These are phyloP conservation scores for Sesia bembeciformis DNA, from an alignment of 2,888 invertebrate genomes.

Conservation along the genomic window DNA sequence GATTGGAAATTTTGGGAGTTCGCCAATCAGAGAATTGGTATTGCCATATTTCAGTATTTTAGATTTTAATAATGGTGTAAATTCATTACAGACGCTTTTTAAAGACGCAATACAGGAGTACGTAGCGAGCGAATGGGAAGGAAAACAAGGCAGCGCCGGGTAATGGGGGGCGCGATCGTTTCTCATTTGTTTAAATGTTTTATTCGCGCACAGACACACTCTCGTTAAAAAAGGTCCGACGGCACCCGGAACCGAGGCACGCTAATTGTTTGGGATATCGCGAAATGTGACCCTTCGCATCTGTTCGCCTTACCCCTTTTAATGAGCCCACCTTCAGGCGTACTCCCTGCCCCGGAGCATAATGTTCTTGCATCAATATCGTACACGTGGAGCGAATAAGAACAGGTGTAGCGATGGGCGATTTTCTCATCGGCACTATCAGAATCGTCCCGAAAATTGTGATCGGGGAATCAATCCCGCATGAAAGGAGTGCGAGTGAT, in stretches of 20 bases:
- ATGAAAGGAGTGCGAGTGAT: conserved; percentile 48
- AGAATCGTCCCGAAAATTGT: conserved; percentile 24
- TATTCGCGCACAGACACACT: conserved; percentile 12
- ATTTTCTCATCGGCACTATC: conserved; percentile 14
- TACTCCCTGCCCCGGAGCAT: not conserved
- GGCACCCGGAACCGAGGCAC: conserved; percentile 1
- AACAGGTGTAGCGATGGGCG: not conserved
- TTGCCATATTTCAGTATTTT: no score
- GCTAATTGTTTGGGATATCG: conserved; percentile 24
- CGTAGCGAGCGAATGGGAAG: not conserved
- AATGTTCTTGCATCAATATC: not conserved
- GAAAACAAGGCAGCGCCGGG: not conserved
- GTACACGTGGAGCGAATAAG: not conserved
- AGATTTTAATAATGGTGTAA: no score
- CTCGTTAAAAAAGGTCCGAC: conserved; percentile 22
- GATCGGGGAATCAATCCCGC: conserved; percentile 40
- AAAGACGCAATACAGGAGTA: not conserved
- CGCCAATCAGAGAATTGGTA: no score
- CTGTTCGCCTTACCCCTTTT: conserved; percentile 14
- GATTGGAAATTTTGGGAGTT: no score
- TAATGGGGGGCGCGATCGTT: conserved; percentile 14
- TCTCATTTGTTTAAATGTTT: conserved; percentile 24
- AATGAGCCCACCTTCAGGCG: conserved; percentile 13
- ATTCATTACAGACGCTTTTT: no score
- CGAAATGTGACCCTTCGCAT: conserved; percentile 11